These are phyloP conservation scores for Sebastes diploproa DNA, from an alignment of 2,797 vertebrate genomes.

Conservation along the genomic window DNA sequence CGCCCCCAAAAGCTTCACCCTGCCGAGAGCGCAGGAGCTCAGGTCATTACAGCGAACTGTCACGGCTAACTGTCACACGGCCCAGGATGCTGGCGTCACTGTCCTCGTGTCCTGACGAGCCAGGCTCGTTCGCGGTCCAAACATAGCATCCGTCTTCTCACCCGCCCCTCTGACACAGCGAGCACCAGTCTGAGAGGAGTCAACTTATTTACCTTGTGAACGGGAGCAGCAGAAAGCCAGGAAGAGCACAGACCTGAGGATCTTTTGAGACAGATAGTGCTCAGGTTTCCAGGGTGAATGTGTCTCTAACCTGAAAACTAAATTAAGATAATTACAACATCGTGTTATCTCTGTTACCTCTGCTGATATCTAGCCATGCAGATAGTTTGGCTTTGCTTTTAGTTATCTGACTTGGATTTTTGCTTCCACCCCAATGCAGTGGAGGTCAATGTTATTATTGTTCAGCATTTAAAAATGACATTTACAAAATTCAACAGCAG, in stretches of 20 bases:
- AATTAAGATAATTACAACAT: not conserved
- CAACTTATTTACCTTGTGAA: constrained; percentile 53
- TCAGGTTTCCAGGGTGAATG: not conserved
- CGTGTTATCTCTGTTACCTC: not conserved
- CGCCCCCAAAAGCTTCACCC: constrained; percentile 59
- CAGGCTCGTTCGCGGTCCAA: constrained; percentile 64
- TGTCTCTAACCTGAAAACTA: not conserved
- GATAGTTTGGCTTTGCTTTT: not conserved
- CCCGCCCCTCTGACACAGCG: constrained; percentile 42
- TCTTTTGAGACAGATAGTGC: not conserved
- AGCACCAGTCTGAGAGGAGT: constrained; percentile 43
- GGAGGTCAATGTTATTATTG: not conserved
- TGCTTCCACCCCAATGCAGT: not conserved
- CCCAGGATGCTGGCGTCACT: constrained; percentile 64
- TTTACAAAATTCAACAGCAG: not conserved
- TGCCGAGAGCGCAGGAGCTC: constrained; percentile 72
- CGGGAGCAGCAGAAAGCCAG: not conserved
- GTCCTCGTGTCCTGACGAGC: constrained; percentile 63
- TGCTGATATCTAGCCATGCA: not conserved
- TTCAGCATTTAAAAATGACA: not conserved
- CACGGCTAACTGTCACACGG: constrained; percentile 73
- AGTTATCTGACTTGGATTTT: not conserved
- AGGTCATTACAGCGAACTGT: constrained; percentile 83
- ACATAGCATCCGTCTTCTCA: constrained; percentile 73
- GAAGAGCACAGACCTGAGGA: not conserved